Conservation (phyloP, 2,113 vertebrate genomes). For the Acrocephalus kingi region DNA sequence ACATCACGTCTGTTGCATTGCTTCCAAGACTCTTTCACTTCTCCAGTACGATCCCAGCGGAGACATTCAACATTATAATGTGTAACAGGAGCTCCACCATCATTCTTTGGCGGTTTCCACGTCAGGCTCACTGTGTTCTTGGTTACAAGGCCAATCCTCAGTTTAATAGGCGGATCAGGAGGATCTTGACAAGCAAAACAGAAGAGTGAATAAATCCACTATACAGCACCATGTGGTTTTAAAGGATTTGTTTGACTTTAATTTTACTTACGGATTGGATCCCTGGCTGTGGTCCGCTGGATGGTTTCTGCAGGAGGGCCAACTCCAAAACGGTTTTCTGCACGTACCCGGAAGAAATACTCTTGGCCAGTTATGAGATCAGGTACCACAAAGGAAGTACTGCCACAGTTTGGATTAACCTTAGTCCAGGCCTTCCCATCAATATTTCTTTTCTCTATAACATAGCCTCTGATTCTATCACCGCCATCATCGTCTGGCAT, state of each 20-base stretch:
- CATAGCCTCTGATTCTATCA: slow-evolving; percentile 94
- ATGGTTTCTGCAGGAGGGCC: slow-evolving; percentile 82
- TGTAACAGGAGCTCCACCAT: slow-evolving; percentile 94
- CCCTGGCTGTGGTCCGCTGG: slow-evolving; percentile 85
- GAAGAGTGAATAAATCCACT: background rate
- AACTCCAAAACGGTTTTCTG: slow-evolving; percentile 93
- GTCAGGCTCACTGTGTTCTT: slow-evolving; percentile 87
- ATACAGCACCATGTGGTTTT: background rate
- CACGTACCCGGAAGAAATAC: slow-evolving; percentile 92
- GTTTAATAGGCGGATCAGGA: slow-evolving; percentile 92
- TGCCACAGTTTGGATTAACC: slow-evolving; percentile 88
- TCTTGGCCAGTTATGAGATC: slow-evolving; percentile 91
- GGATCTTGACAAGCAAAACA: slow-evolving; percentile 81
- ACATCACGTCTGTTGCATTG: slow-evolving; percentile 94
- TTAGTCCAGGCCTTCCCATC: slow-evolving; percentile 96
- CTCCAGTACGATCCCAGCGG: slow-evolving; percentile 87
- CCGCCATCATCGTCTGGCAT: slow-evolving; percentile 93
- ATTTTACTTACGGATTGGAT: slow-evolving; percentile 89
- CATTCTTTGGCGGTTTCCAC: slow-evolving; percentile 95
- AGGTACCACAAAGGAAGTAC: slow-evolving; percentile 87
- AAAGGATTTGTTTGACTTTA: background rate
- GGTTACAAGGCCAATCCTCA: slow-evolving; percentile 88
- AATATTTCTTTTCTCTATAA: slow-evolving; percentile 92
- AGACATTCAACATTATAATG: slow-evolving; percentile 96
- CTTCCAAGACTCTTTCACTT: slow-evolving; percentile 91